phyloP scores from a whole-genome alignment of 2,113 vertebrate genomes.

The Grammomys dolichurus region DNA sequence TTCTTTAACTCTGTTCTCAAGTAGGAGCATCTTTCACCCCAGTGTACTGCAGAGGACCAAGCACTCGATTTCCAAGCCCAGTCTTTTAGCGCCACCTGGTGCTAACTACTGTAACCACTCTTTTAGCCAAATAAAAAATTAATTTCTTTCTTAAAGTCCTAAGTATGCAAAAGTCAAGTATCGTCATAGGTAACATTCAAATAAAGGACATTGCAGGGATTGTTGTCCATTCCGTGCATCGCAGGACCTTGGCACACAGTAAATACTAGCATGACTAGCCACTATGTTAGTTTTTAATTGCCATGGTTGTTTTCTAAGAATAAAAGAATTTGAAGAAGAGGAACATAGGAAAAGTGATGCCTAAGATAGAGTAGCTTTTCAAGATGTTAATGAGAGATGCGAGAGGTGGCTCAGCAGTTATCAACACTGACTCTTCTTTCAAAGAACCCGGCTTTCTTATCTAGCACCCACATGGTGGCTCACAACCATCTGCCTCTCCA shows the following conservation, averaged over 20 bases:
- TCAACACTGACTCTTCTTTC: not conserved
- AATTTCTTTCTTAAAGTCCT: not conserved
- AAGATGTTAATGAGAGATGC: not conserved
- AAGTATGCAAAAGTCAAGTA: not conserved
- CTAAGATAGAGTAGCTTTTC: not conserved
- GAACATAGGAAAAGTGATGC: not conserved
- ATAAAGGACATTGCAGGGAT: not conserved
- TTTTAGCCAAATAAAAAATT: conserved; percentile 3
- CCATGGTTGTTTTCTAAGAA: not conserved
- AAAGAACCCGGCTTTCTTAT: not conserved
- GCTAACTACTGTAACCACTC: conserved; percentile 50
- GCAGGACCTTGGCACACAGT: not conserved
- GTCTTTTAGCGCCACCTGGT: conserved; percentile 86
- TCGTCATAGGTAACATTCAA: not conserved
- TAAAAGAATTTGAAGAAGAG: not conserved
- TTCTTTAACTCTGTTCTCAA: not conserved
- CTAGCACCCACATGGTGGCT: not conserved
- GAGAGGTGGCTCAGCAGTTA: not conserved
- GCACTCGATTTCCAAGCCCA: conserved; percentile 58
- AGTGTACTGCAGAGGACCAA: not conserved
- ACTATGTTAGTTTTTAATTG: not conserved
- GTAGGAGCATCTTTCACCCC: not conserved
- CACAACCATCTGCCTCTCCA: not conserved
- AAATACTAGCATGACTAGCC: not conserved
- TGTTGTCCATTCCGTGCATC: not conserved